Evolutionary conservation across 2,113 vertebrate species (phyloP).

Genomic region (Microtus richardsoni): DNA sequence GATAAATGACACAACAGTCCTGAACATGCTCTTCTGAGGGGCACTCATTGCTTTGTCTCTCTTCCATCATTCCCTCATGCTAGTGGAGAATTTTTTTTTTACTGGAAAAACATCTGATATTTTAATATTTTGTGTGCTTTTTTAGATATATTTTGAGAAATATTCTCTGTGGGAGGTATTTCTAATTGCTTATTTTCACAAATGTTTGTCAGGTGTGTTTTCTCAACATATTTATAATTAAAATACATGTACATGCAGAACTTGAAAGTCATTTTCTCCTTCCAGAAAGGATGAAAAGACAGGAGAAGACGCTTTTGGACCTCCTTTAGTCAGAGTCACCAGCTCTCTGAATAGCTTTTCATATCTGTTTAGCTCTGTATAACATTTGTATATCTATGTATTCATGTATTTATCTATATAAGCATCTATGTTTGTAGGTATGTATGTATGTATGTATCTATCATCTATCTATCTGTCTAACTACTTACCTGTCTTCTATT

Average conservation of each 20-base stretch:
- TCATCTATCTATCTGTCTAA: too few species aligned
- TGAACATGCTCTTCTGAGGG: background rate
- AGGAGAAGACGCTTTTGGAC: background rate
- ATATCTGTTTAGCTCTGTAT: background rate
- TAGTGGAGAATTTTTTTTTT: conserved; percentile 54
- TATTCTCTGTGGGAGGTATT: background rate
- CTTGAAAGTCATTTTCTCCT: background rate
- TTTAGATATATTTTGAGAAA: conserved; percentile 53
- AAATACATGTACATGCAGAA: background rate
- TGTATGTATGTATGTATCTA: background rate
- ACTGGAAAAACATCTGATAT: conserved; percentile 19
- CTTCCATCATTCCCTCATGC: background rate
- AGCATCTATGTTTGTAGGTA: too few species aligned
- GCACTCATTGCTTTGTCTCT: background rate
- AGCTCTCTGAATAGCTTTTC: background rate
- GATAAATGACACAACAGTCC: background rate
- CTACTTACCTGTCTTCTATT: background rate
- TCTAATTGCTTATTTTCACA: conserved; percentile 45
- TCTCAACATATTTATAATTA: conserved; percentile 9
- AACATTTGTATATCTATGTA: background rate
- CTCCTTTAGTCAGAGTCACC: background rate
- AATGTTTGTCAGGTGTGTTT: conserved; percentile 40
- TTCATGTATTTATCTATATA: too few species aligned
- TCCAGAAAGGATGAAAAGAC: background rate
- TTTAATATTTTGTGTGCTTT: conserved; percentile 34